Percentiles rank a stretch among this genome's conserved stretches.
Evolutionary conservation across 2,888 invertebrate species (phyloP).

Genomic region (Malachius bipustulatus): DNA sequence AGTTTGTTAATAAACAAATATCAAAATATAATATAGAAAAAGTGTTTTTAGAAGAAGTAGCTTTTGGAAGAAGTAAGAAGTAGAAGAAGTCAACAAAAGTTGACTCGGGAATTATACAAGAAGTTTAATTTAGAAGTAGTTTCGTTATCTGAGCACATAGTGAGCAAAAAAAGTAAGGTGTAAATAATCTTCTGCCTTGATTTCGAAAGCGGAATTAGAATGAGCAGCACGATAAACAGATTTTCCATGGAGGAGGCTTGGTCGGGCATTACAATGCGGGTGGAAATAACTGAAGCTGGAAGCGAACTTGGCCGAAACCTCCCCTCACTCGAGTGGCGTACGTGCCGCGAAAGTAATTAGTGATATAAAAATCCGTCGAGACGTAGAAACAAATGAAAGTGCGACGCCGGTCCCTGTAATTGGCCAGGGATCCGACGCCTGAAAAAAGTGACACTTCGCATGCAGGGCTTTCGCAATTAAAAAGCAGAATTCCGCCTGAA

Average conservation of each 20-base stretch:
- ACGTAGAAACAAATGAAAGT: constrained; percentile 37
- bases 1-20: no score
- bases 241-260: not conserved
- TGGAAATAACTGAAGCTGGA: constrained; percentile 2
- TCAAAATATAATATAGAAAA: no score
- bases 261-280: not conserved
- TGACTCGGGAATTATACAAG: no score
- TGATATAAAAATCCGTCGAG: constrained; percentile 39
- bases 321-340: constrained; percentile 21
- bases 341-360: constrained; percentile 40
- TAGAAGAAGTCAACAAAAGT: no score
- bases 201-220: constrained; percentile 1
- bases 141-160: no score
- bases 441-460: constrained; percentile 34
- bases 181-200: not conserved
- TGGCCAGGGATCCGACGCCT: constrained; percentile 25
- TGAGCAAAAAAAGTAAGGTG: no score
- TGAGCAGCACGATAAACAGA: not conserved
- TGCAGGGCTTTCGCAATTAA: constrained; percentile 34
- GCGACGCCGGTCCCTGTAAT: constrained; percentile 26
- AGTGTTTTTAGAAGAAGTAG: no score
- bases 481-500: constrained; percentile 17
- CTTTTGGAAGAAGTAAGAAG: no score
- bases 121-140: no score
- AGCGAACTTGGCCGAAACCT: not conserved